Evolutionary conservation across 2,113 vertebrate genomes (phyloP).

Genomic region (Cheirogaleus medius): DNA sequence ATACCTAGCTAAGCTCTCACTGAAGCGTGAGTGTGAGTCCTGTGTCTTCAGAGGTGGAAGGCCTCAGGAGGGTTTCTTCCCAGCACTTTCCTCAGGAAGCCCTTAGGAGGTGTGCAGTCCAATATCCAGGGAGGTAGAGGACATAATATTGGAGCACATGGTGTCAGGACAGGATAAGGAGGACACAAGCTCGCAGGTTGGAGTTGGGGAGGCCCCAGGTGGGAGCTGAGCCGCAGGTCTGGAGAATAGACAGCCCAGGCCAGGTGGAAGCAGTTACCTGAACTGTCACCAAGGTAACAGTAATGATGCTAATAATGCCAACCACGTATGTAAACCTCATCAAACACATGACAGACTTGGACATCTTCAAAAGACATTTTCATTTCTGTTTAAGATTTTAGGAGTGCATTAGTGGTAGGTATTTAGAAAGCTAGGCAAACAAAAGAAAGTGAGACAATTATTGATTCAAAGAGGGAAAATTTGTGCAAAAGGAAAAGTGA

Average conservation of each 20-base stretch:
- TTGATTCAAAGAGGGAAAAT: background rate
- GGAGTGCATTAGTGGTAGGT: background rate
- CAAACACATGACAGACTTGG: background rate
- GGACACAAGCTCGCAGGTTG: accelerated
- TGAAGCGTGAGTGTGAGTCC: background rate
- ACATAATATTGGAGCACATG: too few relatives aligned
- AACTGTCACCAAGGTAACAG: background rate
- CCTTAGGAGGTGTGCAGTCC: background rate
- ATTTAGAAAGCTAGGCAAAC: background rate
- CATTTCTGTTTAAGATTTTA: background rate
- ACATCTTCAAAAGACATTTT: background rate
- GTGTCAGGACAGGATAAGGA: background rate
- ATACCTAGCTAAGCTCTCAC: background rate
- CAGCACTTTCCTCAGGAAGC: background rate
- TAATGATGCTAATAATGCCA: too few relatives aligned
- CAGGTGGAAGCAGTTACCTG: background rate
- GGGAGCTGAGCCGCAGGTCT: background rate
- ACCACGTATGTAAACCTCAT: background rate
- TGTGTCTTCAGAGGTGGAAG: background rate
- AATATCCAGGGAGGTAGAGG: background rate
- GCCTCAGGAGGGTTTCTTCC: background rate
- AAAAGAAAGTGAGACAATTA: background rate
- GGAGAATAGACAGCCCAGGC: accelerated
- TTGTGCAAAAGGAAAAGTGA: background rate
- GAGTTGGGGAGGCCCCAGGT: accelerated